Base-by-base conservation (phyloP, 2,888 invertebrate genomes). In the Eristalis tenax region DNA sequence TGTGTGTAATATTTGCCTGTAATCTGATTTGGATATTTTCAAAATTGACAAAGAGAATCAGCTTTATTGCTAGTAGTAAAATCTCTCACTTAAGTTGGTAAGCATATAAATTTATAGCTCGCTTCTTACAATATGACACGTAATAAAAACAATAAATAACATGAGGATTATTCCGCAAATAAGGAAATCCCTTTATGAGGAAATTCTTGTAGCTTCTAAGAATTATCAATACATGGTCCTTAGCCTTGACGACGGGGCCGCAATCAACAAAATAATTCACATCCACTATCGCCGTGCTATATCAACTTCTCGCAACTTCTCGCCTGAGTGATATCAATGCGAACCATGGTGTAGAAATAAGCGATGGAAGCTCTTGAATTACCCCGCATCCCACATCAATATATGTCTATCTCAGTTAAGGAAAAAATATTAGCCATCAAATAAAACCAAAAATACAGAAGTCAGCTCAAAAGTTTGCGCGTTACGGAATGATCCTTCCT, bases 401-500 rank as follows among this genome's bases (percentile, higher is more conserved):
- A 2, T 40, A 15, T 13, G 40, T n/a, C 50, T 38, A 2, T 38
- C 35, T 11, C 35, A 11, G 10, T 38, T 11, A 38, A 38, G 3
- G 4, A 2, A 11, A 38, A 38, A 38, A 3, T 13, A 38, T 38
- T 38, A 38, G 35, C 35, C 50, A 69, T 65, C 43, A 64, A 69
- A 70, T 83, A 70, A 80, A 79, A 50, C 69, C n/a, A 50, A 75
- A 71, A 83, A 66, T 56, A 71, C 75, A 59, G 70, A 70, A 70
- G 65, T 75, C 65, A 75, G 59, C 82, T 71, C 63, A 74, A 74
- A 78, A 74, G 23, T 59, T 65, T 83, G 65, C 69, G 74, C 70
- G 40, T 83, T 23, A 75, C 38, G 68, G 75, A 80, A 74, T 61
- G 18, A 40, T 50, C 32, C 26, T 59, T 61, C 26, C 28, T 38